Evolutionary conservation across 2,113 vertebrate genomes (phyloP).

Genomic region (Rissa tridactyla): DNA sequence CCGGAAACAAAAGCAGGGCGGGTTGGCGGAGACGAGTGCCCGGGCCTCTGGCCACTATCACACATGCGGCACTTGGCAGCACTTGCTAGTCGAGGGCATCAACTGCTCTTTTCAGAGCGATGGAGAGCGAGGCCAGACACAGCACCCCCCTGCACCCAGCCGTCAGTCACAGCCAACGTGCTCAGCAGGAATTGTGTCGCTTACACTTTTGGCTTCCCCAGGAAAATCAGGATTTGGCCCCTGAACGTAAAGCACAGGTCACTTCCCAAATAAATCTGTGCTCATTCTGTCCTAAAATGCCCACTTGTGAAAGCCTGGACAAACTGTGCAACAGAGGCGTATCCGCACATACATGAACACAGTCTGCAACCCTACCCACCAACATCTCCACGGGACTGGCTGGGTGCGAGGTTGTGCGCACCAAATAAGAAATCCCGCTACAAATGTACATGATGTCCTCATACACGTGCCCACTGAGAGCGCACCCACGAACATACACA

Average conservation of each 20-base stretch:
- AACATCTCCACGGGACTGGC: neutral
- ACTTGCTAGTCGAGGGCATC: neutral
- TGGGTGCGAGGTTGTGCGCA: neutral
- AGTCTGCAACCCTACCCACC: neutral
- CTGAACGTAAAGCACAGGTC: neutral
- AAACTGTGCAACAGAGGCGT: neutral
- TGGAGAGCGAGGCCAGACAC: neutral
- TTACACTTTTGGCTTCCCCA: neutral
- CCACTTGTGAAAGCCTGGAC: neutral
- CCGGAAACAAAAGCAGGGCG: neutral
- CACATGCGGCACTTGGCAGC: neutral
- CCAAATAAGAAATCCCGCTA: neutral
- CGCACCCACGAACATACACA: rapidly evolving
- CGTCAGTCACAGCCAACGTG: neutral
- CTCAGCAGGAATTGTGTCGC: neutral
- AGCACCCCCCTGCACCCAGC: neutral
- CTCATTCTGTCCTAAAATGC: neutral
- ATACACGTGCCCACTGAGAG: no score
- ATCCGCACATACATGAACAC: neutral
- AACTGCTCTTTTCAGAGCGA: constrained; percentile 47
- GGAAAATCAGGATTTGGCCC: neutral
- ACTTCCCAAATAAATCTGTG: neutral
- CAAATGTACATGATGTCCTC: neutral
- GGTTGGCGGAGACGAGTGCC: neutral
- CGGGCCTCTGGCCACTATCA: constrained; percentile 2